Conservation (phyloP, 2,113 vertebrate species). For the Tyrannus savana region DNA sequence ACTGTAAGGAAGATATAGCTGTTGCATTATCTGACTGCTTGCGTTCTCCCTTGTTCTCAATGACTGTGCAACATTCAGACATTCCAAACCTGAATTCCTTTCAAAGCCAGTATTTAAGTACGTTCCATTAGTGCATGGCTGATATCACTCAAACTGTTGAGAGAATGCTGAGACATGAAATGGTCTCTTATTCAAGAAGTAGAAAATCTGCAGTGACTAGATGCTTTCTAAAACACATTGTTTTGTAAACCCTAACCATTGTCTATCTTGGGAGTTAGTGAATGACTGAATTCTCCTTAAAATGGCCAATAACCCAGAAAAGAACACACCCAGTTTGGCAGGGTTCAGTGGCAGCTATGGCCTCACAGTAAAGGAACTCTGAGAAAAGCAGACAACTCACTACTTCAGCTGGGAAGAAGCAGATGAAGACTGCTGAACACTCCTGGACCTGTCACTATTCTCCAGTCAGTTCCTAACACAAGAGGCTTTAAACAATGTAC, state of each 20-base stretch:
- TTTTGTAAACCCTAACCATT: neutral
- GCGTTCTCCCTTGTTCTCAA: neutral
- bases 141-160: neutral
- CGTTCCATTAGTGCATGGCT: neutral
- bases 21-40: neutral
- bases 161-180: neutral
- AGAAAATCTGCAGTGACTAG: neutral
- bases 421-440: neutral
- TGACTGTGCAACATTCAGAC: neutral
- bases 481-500: neutral
- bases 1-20: neutral
- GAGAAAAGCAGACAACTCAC: neutral
- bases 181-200: neutral
- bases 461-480: neutral
- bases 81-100: neutral
- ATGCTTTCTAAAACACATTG: neutral
- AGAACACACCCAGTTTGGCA: neutral
- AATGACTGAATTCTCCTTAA: neutral
- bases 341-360: neutral
- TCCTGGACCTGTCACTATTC: neutral
- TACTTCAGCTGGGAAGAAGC: neutral
- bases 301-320: neutral
- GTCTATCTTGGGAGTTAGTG: neutral
- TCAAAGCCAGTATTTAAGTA: neutral
- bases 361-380: neutral